Evolutionary conservation across 2,113 vertebrate genomes (phyloP), one percentile per base, ranked within the genome.

Genomic region (Camelus bactrianus): DNA sequence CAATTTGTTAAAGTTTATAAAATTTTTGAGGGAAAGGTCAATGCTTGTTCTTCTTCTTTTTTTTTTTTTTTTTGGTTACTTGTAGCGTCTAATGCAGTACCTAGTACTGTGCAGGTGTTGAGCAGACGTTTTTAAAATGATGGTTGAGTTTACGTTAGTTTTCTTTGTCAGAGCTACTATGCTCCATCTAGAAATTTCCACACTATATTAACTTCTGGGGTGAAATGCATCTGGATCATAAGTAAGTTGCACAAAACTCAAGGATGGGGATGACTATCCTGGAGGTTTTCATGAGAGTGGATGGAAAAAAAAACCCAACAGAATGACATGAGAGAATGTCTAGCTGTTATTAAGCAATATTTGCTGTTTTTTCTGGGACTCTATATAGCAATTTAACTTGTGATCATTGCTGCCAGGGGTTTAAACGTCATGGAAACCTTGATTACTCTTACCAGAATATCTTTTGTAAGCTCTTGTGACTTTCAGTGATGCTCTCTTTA

Each of bases 1-100:
- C 26, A 67, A 50, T 85, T 80, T 93, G n/a, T 65, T 60, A 38
- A 72, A 70, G 26, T 88, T 82, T 79, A 35, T 96, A 19, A 87
- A 84, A 54, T 13, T 32, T 64, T 67, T 14, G 38, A 87, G 48
- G 20, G 24, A 94, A 72, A 2, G 7, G 16, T 54, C 16, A 54
- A 82, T 83, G 64, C 28, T 67, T 73, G 58, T 64, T 92, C 5
- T 76, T 92, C 5, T 76, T 76, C 30, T 11, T 38, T 28, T 65
- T 75, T 38, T 38, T 38, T 42, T 42, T 42, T 42, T 42, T 42
- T 42, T 42, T 42, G 38, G 38, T 72, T 73, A 14, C 20, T 83
- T 83, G 46, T 26, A 38, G 11, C 8, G 65, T 54, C 38, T 58
- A 52, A 26, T 8, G 3, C 7, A 6, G 24, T 83, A n/a, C 15